A percentile compares a stretch with the other conserved stretches of the same genome.
Conservation (phyloP, 2,797 vertebrate genomes). For the Poecilia wingei region DNA sequence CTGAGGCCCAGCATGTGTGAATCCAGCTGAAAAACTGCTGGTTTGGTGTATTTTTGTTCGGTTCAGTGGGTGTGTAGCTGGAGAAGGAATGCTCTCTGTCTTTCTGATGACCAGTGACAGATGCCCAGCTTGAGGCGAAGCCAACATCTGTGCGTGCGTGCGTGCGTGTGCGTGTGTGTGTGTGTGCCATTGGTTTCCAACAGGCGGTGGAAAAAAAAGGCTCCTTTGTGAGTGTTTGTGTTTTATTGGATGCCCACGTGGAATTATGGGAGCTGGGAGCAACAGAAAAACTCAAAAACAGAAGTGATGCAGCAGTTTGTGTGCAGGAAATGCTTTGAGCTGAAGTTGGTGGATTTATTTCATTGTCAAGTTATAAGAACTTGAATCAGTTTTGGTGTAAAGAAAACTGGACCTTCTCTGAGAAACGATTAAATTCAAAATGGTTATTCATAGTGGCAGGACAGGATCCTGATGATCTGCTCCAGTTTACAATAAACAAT, state of each 20-base stretch:
- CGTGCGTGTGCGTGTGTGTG: background rate
- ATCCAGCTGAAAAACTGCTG: constrained; percentile 15
- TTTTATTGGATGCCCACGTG: constrained; percentile 17
- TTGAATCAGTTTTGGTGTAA: background rate
- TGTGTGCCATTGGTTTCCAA: background rate
- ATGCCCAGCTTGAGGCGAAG: constrained; percentile 47
- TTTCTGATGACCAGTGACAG: constrained; percentile 59
- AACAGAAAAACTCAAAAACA: constrained; percentile 1
- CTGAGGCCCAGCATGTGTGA: background rate
- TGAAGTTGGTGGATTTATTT: background rate
- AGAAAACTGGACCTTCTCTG: background rate
- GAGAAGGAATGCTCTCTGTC: constrained; percentile 30
- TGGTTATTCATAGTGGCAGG: too few species aligned
- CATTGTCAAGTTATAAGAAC: background rate
- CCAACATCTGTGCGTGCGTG: constrained; percentile 19
- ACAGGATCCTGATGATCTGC: too few species aligned
- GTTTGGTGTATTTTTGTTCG: constrained; percentile 26
- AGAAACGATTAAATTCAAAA: background rate
- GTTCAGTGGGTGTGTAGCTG: constrained; percentile 12
- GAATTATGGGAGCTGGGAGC: constrained; percentile 41
- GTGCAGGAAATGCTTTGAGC: background rate
- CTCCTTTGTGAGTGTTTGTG: constrained; percentile 27
- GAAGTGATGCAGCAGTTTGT: background rate
- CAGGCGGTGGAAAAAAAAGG: constrained; percentile 4
- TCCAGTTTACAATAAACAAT: too few species aligned